Percentiles rank a stretch among this genome's conserved stretches.
Evolutionary conservation across 2,797 vertebrate species (phyloP).

Genomic region (Smutsia temminckii): DNA sequence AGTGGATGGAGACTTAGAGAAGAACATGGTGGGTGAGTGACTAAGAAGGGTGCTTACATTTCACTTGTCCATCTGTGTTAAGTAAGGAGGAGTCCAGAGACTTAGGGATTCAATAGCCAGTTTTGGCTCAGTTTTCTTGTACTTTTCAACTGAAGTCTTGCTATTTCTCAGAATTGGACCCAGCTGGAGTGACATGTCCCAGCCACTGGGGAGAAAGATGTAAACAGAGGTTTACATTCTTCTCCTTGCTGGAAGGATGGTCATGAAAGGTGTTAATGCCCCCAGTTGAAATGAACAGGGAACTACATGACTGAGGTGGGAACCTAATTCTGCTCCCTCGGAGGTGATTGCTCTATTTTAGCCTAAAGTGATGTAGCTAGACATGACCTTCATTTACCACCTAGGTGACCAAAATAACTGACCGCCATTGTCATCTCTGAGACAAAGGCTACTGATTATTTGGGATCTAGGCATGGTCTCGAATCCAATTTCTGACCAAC

Average conservation of each 20-base stretch:
- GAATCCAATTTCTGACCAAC: slow-evolving; percentile 32
- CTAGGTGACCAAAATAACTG: neutral
- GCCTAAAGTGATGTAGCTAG: neutral
- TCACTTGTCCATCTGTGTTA: neutral
- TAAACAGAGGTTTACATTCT: slow-evolving; percentile 36
- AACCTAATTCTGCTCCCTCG: slow-evolving; percentile 18
- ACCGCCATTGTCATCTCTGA: neutral
- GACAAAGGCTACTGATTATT: neutral
- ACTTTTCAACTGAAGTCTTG: neutral
- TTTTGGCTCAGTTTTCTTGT: neutral
- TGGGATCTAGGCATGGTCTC: neutral
- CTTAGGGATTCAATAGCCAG: neutral
- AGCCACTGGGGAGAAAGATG: neutral
- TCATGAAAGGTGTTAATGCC: neutral
- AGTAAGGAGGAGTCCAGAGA: neutral
- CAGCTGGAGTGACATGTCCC: neutral
- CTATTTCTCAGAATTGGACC: slow-evolving; percentile 26
- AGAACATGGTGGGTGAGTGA: neutral
- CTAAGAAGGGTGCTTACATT: neutral
- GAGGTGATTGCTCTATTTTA: neutral
- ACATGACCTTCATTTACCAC: neutral
- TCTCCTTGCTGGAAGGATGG: neutral
- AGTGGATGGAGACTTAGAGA: neutral
- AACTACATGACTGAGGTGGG: slow-evolving; percentile 17
- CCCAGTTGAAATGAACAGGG: slow-evolving; percentile 9